phyloP scores from a whole-genome alignment of 2,888 invertebrate genomes.

The Cataglyphis rosenhaueri region DNA sequence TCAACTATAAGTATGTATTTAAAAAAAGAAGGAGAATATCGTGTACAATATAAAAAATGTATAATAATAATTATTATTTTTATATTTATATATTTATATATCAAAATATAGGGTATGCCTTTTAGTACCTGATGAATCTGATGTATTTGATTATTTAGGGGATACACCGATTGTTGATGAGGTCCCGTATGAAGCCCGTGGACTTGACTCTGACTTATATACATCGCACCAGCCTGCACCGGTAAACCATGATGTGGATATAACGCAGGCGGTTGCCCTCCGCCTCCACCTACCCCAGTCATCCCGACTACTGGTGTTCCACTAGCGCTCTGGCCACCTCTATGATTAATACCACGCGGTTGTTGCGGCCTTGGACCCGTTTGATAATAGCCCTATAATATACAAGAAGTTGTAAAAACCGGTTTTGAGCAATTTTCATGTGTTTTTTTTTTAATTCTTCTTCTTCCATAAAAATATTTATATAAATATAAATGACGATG shows the following conservation, averaged over 20 bases:
- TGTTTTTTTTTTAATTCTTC: no score
- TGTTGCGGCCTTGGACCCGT: conserved; percentile 80
- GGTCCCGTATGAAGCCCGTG: conserved; percentile 77
- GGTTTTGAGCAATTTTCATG: neutral
- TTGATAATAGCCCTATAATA: conserved; percentile 76
- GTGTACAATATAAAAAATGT: neutral
- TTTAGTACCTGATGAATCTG: conserved; percentile 76
- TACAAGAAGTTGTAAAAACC: neutral
- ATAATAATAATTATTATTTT: conserved; percentile 25
- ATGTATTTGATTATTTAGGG: conserved; percentile 77
- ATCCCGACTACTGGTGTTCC: conserved; percentile 80
- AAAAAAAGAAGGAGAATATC: neutral
- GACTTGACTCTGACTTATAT: conserved; percentile 76
- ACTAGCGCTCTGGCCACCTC: conserved; percentile 79
- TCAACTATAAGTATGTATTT: neutral
- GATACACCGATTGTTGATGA: conserved; percentile 79
- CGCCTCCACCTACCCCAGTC: conserved; percentile 78
- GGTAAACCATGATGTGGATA: conserved; percentile 78
- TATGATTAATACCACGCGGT: conserved; percentile 79
- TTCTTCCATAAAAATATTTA: neutral
- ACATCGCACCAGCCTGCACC: conserved; percentile 78
- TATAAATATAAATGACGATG: neutral
- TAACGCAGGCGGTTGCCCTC: conserved; percentile 79
- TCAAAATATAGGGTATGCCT: conserved; percentile 50
- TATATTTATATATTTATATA: conserved; percentile 61